These are phyloP conservation scores for Drosophila willistoni DNA, from an alignment of 1,140 invertebrate genomes.

Conservation along the genomic window DNA sequence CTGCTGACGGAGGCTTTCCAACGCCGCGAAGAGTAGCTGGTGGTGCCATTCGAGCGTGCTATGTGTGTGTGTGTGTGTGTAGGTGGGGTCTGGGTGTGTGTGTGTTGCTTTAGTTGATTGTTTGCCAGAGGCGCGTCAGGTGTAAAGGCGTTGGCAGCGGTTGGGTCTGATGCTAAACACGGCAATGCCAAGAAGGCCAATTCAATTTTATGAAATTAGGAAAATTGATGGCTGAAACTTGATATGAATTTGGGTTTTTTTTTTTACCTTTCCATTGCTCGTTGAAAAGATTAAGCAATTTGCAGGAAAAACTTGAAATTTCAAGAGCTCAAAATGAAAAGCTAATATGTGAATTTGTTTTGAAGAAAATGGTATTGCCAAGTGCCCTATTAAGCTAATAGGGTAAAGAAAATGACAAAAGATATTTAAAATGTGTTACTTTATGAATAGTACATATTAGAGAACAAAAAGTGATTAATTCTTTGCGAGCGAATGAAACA, in stretches of 20 bases:
- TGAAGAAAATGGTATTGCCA: too few species aligned
- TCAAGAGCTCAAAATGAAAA: background rate
- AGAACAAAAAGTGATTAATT: too few species aligned
- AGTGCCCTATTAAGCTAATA: too few species aligned
- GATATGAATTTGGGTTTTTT: conserved; percentile 38
- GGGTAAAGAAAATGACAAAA: background rate
- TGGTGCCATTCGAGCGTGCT: conserved; percentile 38
- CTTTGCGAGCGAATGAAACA: too few species aligned
- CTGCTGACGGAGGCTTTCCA: conserved; percentile 15
- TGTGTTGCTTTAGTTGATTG: conserved; percentile 73
- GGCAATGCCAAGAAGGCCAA: conserved; percentile 50
- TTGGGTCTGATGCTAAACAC: conserved; percentile 1
- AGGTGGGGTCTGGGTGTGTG: conserved; percentile 28
- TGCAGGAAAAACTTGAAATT: background rate
- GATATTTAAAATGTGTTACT: too few species aligned
- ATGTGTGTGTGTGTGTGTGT: conserved; percentile 4
- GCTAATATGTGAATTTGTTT: background rate
- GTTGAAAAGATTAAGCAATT: conserved; percentile 5
- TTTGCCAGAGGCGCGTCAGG: conserved; percentile 60
- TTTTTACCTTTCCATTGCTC: conserved; percentile 10
- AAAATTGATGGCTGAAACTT: conserved; percentile 53
- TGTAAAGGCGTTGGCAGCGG: conserved; percentile 29
- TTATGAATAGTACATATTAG: too few species aligned
- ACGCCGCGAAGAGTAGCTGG: conserved; percentile 45
- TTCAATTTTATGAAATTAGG: conserved; percentile 72